Conservation (phyloP, 2,797 vertebrate species). For the Tenualosa thibaudeaui region DNA sequence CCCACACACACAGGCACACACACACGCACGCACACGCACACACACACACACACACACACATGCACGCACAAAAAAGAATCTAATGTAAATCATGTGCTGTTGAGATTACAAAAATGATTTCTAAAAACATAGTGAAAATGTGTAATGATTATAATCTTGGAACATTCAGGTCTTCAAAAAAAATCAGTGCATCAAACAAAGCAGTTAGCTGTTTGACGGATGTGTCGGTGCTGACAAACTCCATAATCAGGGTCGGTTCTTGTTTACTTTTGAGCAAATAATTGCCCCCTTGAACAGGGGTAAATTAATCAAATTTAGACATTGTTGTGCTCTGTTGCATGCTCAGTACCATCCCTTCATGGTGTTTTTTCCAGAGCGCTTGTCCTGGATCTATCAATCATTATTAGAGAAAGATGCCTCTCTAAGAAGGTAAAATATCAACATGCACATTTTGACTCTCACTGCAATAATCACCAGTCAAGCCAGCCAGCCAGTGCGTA, state of each 20-base stretch:
- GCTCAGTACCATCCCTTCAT: not conserved
- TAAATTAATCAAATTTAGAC: not conserved
- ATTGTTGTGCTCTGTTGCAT: not conserved
- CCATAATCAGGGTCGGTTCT: not conserved
- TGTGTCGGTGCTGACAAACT: not conserved
- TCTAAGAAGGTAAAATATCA: conserved; percentile 58
- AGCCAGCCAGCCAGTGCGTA: conserved; percentile 48
- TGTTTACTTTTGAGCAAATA: not conserved
- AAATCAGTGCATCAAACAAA: not conserved
- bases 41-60: not conserved
- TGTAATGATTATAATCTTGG: too few species aligned
- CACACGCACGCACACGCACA: not conserved
- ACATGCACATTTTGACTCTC: conserved; percentile 65
- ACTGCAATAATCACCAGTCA: conserved; percentile 58
- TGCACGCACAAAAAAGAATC: not conserved
- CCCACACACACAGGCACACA: not conserved
- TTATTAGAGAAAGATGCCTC: conserved; percentile 42
- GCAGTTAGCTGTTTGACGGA: not conserved
- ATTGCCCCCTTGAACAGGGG: not conserved
- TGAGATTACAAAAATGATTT: not conserved
- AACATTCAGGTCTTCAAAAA: too few species aligned
- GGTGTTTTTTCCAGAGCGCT: conserved; percentile 13
- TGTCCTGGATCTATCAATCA: conserved; percentile 58
- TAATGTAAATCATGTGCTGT: not conserved
- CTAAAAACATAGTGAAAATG: too few species aligned